phyloP scores from a whole-genome alignment of 2,888 invertebrate species.

The Amphimallon solstitiale region DNA sequence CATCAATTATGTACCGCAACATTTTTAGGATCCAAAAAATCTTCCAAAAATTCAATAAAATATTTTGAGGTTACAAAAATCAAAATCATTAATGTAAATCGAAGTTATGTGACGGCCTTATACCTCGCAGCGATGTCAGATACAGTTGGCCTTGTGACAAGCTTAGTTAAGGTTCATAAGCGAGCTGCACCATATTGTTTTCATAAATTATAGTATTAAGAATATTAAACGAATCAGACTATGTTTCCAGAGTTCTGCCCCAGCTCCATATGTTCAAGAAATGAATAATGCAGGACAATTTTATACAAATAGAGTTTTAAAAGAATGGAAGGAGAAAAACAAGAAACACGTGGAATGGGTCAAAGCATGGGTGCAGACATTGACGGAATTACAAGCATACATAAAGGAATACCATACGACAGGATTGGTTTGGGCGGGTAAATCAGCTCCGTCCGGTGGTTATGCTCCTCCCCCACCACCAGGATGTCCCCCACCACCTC shows the following conservation, averaged over 20 bases:
- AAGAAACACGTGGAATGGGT: slow-evolving; percentile 95
- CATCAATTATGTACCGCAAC: too few species aligned
- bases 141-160: too few species aligned
- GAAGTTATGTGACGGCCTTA: too few species aligned
- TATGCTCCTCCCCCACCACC: slow-evolving; percentile 69
- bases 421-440: slow-evolving; percentile 92
- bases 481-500: slow-evolving; percentile 77
- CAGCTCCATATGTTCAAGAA: slow-evolving; percentile 96
- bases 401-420: slow-evolving; percentile 97
- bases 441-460: slow-evolving; percentile 59
- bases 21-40: too few species aligned
- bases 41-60: too few species aligned
- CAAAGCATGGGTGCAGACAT: slow-evolving; percentile 88
- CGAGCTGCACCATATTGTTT: too few species aligned
- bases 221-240: not conserved
- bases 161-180: too few species aligned
- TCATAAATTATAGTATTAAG: not conserved
- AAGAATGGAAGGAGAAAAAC: slow-evolving; percentile 97
- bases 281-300: slow-evolving; percentile 98
- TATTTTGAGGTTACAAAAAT: too few species aligned
- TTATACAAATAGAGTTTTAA: slow-evolving; percentile 96
- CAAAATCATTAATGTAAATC: too few species aligned
- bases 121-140: too few species aligned
- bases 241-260: slow-evolving; percentile 78
- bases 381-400: slow-evolving; percentile 87